A percentile compares a stretch with the other conserved stretches of the same genome.
Conservation (phyloP, 1,140 invertebrate species). For the Drosophila ficusphila region DNA sequence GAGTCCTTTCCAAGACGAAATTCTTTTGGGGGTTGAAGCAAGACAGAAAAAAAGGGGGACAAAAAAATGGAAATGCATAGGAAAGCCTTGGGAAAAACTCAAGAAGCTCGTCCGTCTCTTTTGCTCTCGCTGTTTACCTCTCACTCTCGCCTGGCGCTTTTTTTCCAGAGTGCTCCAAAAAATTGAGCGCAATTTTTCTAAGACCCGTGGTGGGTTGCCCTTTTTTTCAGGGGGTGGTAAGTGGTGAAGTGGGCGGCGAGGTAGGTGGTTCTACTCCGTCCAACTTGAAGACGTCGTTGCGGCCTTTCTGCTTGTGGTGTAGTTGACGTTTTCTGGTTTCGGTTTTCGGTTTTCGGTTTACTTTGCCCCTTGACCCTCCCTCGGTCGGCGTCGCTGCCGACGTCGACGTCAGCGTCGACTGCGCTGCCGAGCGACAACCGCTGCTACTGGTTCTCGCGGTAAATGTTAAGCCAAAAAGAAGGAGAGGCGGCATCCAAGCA, state of each 20-base stretch:
- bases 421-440: conserved; percentile 72
- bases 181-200: conserved; percentile 75
- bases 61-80: conserved; percentile 1
- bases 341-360: conserved; percentile 68
- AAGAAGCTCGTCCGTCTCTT: conserved; percentile 24
- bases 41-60: not conserved
- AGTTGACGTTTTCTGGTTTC: conserved; percentile 81
- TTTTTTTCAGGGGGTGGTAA: not conserved
- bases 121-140: not conserved
- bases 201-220: conserved; percentile 15
- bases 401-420: conserved; percentile 14
- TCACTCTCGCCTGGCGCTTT: not conserved
- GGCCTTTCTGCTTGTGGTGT: conserved; percentile 81
- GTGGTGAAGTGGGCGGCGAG: not conserved
- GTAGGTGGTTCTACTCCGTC: conserved; percentile 3
- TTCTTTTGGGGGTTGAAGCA: conserved; percentile 59
- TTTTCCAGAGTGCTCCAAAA: conserved; percentile 56
- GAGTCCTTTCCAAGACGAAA: conserved; percentile 64
- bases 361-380: conserved; percentile 20
- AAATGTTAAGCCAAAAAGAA: conserved; percentile 80
- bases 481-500: conserved; percentile 59
- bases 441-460: conserved; percentile 84
- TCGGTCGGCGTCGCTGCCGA: conserved; percentile 6
- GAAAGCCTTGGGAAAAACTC: conserved; percentile 35
- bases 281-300: conserved; percentile 79